Conservation (phyloP, 2,113 vertebrate genomes). For the Paratilapia polleni region DNA sequence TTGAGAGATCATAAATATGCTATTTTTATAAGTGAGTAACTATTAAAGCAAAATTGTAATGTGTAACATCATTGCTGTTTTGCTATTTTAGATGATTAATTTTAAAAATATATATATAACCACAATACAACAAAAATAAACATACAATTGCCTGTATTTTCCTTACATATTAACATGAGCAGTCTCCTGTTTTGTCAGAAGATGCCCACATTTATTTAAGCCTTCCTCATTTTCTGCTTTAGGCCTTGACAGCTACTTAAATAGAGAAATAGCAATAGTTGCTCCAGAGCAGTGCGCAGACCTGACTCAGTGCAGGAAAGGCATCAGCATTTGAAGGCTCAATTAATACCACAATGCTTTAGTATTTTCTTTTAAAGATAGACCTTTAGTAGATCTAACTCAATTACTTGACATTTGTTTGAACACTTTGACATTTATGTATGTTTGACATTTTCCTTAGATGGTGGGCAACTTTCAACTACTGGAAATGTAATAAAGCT, state of each 20-base stretch:
- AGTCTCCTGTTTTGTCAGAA: background rate
- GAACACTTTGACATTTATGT: background rate
- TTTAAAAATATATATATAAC: background rate
- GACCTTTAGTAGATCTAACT: conserved; percentile 1
- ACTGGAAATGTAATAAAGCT: background rate
- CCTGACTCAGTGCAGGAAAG: background rate
- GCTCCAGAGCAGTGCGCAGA: background rate
- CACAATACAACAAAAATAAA: background rate
- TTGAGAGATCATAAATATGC: background rate
- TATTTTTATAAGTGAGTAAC: background rate
- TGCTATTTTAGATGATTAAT: background rate
- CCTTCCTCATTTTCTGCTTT: background rate
- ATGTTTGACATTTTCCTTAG: background rate
- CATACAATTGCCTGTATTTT: background rate
- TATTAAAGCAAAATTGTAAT: background rate
- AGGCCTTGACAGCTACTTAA: background rate
- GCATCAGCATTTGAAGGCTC: too few relatives aligned
- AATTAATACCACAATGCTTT: background rate
- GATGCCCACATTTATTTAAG: background rate
- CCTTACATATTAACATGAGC: background rate
- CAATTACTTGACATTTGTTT: conserved; percentile 2
- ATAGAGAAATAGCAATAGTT: background rate
- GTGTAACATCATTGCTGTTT: background rate
- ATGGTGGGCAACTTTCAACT: background rate
- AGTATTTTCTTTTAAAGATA: background rate